Evolutionary conservation across 2,888 invertebrate genomes (phyloP).

Genomic region (Macropis europaea): DNA sequence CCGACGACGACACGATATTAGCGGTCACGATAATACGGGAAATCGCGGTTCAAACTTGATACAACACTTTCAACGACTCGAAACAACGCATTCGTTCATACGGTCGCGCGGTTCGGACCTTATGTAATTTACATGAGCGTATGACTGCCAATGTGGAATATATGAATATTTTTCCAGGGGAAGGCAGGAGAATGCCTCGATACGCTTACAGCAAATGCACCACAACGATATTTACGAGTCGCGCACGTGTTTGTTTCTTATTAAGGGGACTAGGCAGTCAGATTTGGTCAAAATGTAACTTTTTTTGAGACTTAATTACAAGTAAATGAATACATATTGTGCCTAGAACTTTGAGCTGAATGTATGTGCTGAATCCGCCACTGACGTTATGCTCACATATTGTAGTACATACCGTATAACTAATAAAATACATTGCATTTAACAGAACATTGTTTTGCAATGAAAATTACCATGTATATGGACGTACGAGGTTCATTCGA

Average conservation of each 20-base stretch:
- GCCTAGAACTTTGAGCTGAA: no score
- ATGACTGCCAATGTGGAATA: background rate
- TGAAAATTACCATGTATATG: background rate
- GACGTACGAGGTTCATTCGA: background rate
- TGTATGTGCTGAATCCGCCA: no score
- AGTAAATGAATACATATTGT: no score
- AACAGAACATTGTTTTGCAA: background rate
- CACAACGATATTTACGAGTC: background rate
- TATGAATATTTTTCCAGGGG: constrained; percentile 11
- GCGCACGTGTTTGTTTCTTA: background rate
- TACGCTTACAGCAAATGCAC: background rate
- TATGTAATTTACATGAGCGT: constrained; percentile 27
- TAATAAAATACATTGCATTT: no score
- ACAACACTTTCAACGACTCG: background rate
- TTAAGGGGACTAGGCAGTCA: no score
- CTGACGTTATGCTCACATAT: no score
- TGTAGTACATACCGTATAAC: no score
- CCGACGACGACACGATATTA: background rate
- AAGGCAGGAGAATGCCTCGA: background rate
- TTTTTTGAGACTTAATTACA: no score
- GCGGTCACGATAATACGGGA: background rate
- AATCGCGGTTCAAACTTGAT: background rate
- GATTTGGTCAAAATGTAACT: no score
- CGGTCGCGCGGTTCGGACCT: background rate
- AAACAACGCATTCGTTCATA: background rate